A percentile compares a stretch with the other conserved stretches of the same genome.
Evolutionary conservation across 2,797 vertebrate genomes (phyloP).

Genomic region (Pelochelys cantorii): DNA sequence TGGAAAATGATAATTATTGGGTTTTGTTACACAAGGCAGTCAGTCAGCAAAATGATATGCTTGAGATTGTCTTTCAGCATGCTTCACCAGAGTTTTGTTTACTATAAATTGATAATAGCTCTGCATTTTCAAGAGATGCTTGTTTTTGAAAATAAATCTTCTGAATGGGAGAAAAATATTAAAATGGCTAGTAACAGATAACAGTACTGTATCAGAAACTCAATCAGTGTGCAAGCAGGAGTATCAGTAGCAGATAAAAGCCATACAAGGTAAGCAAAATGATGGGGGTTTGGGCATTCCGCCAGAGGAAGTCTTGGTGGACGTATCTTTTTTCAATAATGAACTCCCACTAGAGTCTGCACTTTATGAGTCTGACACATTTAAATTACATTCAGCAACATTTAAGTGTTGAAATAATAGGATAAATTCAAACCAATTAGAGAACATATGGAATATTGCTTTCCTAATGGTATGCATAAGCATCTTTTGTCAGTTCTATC

Average conservation of each 20-base stretch:
- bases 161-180: not conserved
- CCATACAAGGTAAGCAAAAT: conserved; percentile 37
- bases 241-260: conserved; percentile 1
- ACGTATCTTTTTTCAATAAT: conserved; percentile 62
- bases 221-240: conserved; percentile 34
- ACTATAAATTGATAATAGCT: not conserved
- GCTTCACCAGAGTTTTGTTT: conserved; percentile 60
- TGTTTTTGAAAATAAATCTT: conserved; percentile 10
- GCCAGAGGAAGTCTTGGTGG: conserved; percentile 59
- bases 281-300: conserved; percentile 26
- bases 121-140: conserved; percentile 30
- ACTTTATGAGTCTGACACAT: conserved; percentile 74
- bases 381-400: conserved; percentile 74
- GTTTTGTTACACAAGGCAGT: conserved; percentile 30
- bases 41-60: not conserved
- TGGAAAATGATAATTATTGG: conserved; percentile 19
- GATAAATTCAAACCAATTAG: conserved; percentile 76
- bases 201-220: conserved; percentile 42
- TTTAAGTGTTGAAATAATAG: conserved; percentile 77
- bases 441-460: conserved; percentile 69
- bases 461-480: conserved; percentile 66
- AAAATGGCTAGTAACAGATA: not conserved
- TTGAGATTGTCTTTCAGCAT: conserved; percentile 31
- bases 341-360: conserved; percentile 72
- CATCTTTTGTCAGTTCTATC: conserved; percentile 67